Base-by-base conservation (phyloP, 2,888 invertebrate species). In the Oeneis ivallda region DNA sequence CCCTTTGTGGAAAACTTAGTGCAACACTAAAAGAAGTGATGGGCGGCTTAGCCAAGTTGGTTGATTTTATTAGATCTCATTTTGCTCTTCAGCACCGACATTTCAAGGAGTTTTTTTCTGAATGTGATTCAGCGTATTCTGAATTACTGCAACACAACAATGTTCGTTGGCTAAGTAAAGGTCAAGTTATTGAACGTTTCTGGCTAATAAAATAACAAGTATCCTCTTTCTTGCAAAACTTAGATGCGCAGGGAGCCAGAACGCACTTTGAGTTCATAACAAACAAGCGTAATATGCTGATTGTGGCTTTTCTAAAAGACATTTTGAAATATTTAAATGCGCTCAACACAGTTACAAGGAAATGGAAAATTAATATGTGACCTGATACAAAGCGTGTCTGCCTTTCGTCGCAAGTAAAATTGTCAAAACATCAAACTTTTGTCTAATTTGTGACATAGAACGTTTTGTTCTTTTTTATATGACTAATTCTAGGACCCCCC, bases 171-270 rank as follows among this genome's bases (percentile, higher is more conserved):
- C 15, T 50, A 50, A 50, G 50, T 50, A 50, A 50, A 50, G 68
- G 67, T 67, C 67, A 67, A 67, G 68, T 69, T 68, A 68, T 70
- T 66, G 66, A 70, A 66, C 64, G 68, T 64, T 70, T 70, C 17
- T 68, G 66, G 60, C 17, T 26, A 58, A 58, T n/a, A 58, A 43
- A 58, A 58, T 26, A 73, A 65, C 64, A 73, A 72, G 70, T 74
- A 70, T 73, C 70, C 71, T 70, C 71, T 65, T 75, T 76, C 67
- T 73, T 72, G 65, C 56, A 57, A 61, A 65, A 65, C 61, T 67
- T 67, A 63, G 71, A 34, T 34, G 7, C 34, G 34, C 41, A 41
- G 41, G n/a, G n/a, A n/a, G n/a, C n/a, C n/a, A n/a, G n/a, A n/a
- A n/a, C n/a, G n/a, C n/a, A n/a, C n/a, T n/a, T n/a, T n/a, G n/a